Conservation (phyloP, 92 coral and sea anemone genomes). For the Pocillopora meandrina region DNA sequence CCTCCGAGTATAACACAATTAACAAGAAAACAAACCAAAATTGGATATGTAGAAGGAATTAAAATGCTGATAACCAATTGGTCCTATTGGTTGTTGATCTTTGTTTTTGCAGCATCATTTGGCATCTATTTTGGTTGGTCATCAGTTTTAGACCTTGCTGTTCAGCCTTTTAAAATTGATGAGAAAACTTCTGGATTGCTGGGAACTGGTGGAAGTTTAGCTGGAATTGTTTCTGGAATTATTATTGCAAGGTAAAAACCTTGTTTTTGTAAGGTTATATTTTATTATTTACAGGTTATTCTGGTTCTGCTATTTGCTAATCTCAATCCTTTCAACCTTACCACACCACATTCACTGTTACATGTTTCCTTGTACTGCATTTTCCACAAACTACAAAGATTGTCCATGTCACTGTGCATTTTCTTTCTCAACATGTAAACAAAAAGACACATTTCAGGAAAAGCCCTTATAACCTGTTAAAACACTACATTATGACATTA, state of each 20-base stretch:
- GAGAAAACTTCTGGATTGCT: conserved; percentile 77
- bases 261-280: too few species aligned
- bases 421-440: too few species aligned
- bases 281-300: too few species aligned
- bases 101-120: conserved; percentile 65
- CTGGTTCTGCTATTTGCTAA: too few species aligned
- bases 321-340: too few species aligned
- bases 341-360: too few species aligned
- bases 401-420: too few species aligned
- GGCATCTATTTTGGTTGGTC: conserved; percentile 80
- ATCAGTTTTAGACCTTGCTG: conserved; percentile 67
- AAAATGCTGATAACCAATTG: conserved; percentile 40
- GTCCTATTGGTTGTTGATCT: conserved; percentile 62
- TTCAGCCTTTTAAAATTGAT: conserved; percentile 63
- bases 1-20: conserved; percentile 78
- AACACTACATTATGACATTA: too few species aligned
- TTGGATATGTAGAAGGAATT: conserved; percentile 19
- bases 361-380: too few species aligned
- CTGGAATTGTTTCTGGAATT: conserved; percentile 77
- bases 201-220: conserved; percentile 62
- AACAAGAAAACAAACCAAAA: conserved; percentile 20
- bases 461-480: too few species aligned
- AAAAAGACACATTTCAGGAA: too few species aligned
- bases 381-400: too few species aligned
- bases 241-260: conserved; percentile 55